A percentile compares a stretch with the other conserved stretches of the same genome.
These are phyloP conservation scores for Pachycephus smyrnensis DNA, from an alignment of 2,888 invertebrate species.

Conservation along the genomic window DNA sequence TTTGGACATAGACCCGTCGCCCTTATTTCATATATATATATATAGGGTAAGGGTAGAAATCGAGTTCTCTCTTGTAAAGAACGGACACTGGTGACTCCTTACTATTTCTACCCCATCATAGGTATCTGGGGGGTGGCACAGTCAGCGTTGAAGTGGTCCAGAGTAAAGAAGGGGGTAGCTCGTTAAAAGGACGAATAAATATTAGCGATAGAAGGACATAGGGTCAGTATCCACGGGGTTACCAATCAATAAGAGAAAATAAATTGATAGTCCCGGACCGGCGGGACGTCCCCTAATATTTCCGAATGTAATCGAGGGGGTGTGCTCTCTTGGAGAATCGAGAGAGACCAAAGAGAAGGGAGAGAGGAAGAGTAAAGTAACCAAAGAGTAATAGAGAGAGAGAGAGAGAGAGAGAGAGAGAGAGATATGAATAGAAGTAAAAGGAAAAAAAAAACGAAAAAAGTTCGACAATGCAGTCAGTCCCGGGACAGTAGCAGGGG, in stretches of 20 bases:
- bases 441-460: conserved; percentile 46
- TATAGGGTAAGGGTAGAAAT: neutral
- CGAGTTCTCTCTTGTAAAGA: neutral
- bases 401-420: conserved; percentile 20
- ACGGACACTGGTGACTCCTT: neutral
- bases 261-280: conserved; percentile 66
- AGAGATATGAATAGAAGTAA: conserved; percentile 47
- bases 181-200: conserved; percentile 1
- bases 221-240: conserved; percentile 32
- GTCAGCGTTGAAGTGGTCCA: neutral
- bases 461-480: conserved; percentile 59
- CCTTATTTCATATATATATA: conserved; percentile 1
- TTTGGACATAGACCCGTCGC: conserved; percentile 19
- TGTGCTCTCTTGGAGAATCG: conserved; percentile 45
- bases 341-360: conserved; percentile 32
- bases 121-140: neutral
- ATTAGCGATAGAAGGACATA: conserved; percentile 7
- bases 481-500: conserved; percentile 44
- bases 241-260: conserved; percentile 52
- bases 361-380: conserved; percentile 29
- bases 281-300: conserved; percentile 68
- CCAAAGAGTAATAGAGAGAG: conserved; percentile 23
- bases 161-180: conserved; percentile 1
- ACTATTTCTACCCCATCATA: neutral
- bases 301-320: conserved; percentile 68